Percentiles rank a stretch among this genome's conserved stretches.
These are phyloP conservation scores for Achatina immaculata DNA, from an alignment of 1,140 invertebrate genomes.

Conservation along the genomic window DNA sequence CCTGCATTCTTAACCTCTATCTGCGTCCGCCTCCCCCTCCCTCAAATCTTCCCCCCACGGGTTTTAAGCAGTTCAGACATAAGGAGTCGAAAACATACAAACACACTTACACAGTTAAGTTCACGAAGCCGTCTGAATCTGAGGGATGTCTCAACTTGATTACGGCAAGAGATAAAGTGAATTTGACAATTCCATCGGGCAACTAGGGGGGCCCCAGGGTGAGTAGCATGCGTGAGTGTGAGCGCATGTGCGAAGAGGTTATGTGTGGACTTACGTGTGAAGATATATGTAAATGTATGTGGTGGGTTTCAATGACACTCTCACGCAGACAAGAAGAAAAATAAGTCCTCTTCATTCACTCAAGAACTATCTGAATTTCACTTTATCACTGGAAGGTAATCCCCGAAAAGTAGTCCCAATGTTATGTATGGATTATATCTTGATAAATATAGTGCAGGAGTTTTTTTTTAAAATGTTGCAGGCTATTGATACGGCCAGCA, in stretches of 20 bases:
- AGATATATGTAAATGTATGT: too few relatives aligned
- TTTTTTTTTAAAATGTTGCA: too few relatives aligned
- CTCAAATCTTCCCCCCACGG: background rate
- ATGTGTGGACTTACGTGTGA: too few relatives aligned
- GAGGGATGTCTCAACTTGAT: background rate
- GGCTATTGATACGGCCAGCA: too few relatives aligned
- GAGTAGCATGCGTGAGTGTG: background rate
- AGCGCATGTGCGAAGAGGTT: background rate
- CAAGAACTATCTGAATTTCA: too few relatives aligned
- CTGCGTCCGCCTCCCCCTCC: background rate
- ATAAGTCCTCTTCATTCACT: too few relatives aligned
- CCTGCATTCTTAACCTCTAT: background rate
- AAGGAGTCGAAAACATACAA: background rate
- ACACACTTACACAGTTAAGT: background rate
- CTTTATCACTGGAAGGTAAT: too few relatives aligned
- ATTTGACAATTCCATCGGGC: background rate
- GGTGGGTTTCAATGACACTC: too few relatives aligned
- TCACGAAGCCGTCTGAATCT: background rate
- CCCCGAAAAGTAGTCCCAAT: too few relatives aligned
- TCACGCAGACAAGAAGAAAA: too few relatives aligned
- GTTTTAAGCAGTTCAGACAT: background rate
- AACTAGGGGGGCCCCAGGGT: background rate
- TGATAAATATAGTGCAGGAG: too few relatives aligned
- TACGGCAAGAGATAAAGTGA: background rate
- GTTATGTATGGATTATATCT: too few relatives aligned